phyloP scores from a whole-genome alignment of 2,113 vertebrate species.

The Colistium nudipinnis region DNA sequence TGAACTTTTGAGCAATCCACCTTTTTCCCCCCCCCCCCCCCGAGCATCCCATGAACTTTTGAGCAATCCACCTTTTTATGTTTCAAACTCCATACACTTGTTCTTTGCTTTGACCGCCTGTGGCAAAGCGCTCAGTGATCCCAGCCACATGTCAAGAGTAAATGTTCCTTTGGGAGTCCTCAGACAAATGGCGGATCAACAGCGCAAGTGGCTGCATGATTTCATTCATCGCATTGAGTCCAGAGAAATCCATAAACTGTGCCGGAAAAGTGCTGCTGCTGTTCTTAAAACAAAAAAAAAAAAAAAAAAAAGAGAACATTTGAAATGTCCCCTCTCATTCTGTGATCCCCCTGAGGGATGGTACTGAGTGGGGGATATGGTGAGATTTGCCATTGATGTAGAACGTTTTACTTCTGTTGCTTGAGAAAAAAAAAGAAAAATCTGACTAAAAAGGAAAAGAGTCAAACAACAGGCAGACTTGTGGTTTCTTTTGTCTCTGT shows the following conservation, averaged over 20 bases:
- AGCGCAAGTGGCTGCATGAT: constrained; percentile 46
- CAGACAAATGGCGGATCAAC: constrained; percentile 13
- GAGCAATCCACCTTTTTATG: constrained; percentile 3
- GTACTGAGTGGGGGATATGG: constrained; percentile 61
- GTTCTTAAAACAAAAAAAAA: constrained; percentile 39
- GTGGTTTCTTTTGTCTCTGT: constrained; percentile 54
- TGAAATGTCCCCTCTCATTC: constrained; percentile 40
- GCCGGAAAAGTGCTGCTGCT: constrained; percentile 60
- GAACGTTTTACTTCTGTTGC: constrained; percentile 70
- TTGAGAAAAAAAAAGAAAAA: constrained; percentile 53
- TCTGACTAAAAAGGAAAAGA: constrained; percentile 53
- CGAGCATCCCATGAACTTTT: constrained; percentile 21
- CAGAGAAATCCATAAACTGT: constrained; percentile 39
- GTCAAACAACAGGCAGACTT: constrained; percentile 45
- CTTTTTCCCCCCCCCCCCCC: constrained; percentile 8
- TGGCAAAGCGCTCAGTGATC: constrained; percentile 4
- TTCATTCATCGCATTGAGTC: constrained; percentile 39
- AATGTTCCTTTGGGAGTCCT: constrained; percentile 7
- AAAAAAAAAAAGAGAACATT: too few species aligned
- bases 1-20: constrained; percentile 10
- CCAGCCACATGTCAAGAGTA: constrained; percentile 12
- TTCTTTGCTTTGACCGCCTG: background rate
- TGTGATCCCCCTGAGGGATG: constrained; percentile 46
- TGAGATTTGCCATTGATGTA: constrained; percentile 71
- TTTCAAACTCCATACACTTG: constrained; percentile 11